These are phyloP conservation scores for Cephus pulcher DNA, from an alignment of 2,888 invertebrate genomes.

Conservation along the genomic window DNA sequence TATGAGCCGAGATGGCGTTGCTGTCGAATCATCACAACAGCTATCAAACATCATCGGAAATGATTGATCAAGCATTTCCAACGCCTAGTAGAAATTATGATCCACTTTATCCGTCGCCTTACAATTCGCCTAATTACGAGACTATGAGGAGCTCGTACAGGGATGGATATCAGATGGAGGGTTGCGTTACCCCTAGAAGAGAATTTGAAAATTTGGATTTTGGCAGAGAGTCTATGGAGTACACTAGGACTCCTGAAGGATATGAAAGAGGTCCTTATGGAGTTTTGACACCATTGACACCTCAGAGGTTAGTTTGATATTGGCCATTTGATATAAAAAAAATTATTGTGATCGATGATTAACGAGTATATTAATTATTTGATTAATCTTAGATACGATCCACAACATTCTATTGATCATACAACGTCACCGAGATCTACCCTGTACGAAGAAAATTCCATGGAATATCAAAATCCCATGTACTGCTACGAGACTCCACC, in stretches of 20 bases:
- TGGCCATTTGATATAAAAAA: neutral
- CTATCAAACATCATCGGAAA: constrained; percentile 48
- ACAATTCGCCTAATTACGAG: constrained; percentile 56
- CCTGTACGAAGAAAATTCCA: constrained; percentile 55
- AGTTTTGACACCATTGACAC: constrained; percentile 53
- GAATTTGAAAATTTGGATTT: constrained; percentile 28
- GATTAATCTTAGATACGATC: constrained; percentile 42
- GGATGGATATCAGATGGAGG: constrained; percentile 45
- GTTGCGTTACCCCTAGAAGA: constrained; percentile 46
- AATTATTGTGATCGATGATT: neutral
- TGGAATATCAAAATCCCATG: constrained; percentile 50
- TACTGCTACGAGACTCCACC: constrained; percentile 59
- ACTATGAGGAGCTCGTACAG: constrained; percentile 37
- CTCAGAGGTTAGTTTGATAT: constrained; percentile 50
- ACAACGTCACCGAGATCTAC: constrained; percentile 48
- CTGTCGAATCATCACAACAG: constrained; percentile 53
- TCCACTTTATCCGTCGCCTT: constrained; percentile 53
- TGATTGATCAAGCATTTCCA: constrained; percentile 45
- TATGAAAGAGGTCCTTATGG: constrained; percentile 55
- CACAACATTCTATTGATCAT: constrained; percentile 43
- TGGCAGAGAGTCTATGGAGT: constrained; percentile 31
- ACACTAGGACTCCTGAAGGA: constrained; percentile 50
- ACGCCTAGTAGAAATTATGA: constrained; percentile 42
- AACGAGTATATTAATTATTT: neutral
- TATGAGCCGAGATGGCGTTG: constrained; percentile 49